These are phyloP conservation scores for Lates japonicus DNA, from an alignment of 2,797 vertebrate species.

Conservation along the genomic window DNA sequence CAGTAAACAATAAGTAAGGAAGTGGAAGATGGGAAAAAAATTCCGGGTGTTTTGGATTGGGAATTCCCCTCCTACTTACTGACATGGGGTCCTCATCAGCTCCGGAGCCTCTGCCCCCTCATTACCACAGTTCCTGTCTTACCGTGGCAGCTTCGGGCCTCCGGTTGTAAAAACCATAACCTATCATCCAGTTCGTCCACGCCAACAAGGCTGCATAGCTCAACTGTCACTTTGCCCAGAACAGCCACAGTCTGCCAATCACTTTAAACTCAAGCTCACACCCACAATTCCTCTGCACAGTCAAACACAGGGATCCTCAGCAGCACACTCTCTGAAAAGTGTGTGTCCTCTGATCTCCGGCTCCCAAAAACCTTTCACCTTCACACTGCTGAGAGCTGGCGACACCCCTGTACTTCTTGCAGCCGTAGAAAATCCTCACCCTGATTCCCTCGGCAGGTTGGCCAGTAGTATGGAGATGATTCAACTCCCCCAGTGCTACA, in stretches of 20 bases:
- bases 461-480: slow-evolving; percentile 81
- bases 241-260: slow-evolving; percentile 52
- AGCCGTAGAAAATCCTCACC: slow-evolving; percentile 53
- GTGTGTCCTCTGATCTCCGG: slow-evolving; percentile 42
- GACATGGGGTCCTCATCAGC: slow-evolving; percentile 61
- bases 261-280: slow-evolving; percentile 45
- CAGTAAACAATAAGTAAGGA: slow-evolving; percentile 34
- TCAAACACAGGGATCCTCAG: slow-evolving; percentile 15
- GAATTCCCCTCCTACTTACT: slow-evolving; percentile 51
- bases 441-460: slow-evolving; percentile 71
- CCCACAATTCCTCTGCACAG: slow-evolving; percentile 14
- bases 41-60: slow-evolving; percentile 39
- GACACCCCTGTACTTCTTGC: slow-evolving; percentile 30
- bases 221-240: slow-evolving; percentile 46
- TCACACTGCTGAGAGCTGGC: slow-evolving; percentile 47
- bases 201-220: slow-evolving; percentile 42
- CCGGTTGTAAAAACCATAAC: slow-evolving; percentile 54
- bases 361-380: slow-evolving; percentile 54
- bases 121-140: slow-evolving; percentile 63
- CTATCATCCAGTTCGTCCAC: slow-evolving; percentile 52
- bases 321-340: slow-evolving; percentile 33
- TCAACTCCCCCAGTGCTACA: slow-evolving; percentile 76
- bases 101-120: slow-evolving; percentile 50
- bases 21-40: slow-evolving; percentile 19
- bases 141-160: slow-evolving; percentile 48